Evolutionary conservation across 2,113 vertebrate species (phyloP), one percentile per base, ranked within the genome.

Genomic region (Okapia johnstoni): DNA sequence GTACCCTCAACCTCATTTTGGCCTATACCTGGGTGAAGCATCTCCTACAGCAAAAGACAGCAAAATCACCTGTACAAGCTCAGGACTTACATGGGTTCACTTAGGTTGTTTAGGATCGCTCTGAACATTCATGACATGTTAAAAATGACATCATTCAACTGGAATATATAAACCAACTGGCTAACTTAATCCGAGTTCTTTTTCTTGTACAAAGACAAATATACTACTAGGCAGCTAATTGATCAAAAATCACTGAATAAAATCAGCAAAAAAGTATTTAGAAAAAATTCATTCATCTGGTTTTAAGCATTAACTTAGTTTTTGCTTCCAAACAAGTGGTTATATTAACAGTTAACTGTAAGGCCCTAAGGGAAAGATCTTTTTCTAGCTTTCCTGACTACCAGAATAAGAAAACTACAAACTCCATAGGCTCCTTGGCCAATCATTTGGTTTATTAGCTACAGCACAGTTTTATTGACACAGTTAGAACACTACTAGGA

Each of bases 401-500:
- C 3, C 7, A 40, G 88, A 97, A 57, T 66, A 96, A 96, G 77
- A 61, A 88, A 96, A 96, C 95, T 93, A 97, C 25, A 1, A 96
- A 96, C 94, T 95, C 97, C 28, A 2, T 36, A 97, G 96, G 84
- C 79, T 61, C 81, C 81, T 96, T 96, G 91, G 55, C 76, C 96
- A 98, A 57, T 1, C 19, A 90, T 85, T 96, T 81, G 3, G 0
- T 52, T 0, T 0, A 95, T 92, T 87, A 97, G 95, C 86, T 97
- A 98, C 83, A 97, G 97, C 98, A 83, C 91, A 86, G 63, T 83
- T 96, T 97, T 94, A 97, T 73, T 94, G 96, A 97, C 88, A 97
- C 98, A 98, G 96, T 85, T 63, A 85, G 73, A 98, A 97, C 88
- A 88, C 57, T 87, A 91, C 2, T 66, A 93, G 76, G 87, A 97